Evolutionary conservation across 2,888 invertebrate species (phyloP).

Genomic region (Harpalus rubripes): DNA sequence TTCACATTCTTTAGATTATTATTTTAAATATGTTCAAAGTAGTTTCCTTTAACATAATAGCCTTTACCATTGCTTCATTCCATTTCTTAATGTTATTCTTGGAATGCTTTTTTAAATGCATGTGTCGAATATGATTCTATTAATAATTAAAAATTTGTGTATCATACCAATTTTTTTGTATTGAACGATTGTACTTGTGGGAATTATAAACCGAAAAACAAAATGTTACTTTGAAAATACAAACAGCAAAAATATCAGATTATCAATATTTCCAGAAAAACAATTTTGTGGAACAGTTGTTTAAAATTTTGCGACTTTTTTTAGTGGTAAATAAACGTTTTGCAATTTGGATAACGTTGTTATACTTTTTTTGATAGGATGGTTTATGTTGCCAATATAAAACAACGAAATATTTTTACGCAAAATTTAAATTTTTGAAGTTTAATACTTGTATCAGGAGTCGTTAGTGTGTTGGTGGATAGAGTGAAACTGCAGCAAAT

Average conservation of each 20-base stretch:
- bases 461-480: no score
- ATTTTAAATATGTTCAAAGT: no score
- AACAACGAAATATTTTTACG: background rate
- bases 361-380: background rate
- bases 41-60: no score
- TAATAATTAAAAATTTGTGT: no score
- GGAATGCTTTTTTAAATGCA: no score
- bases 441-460: background rate
- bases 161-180: background rate
- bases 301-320: conserved; percentile 3
- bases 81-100: no score
- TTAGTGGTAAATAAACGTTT: conserved; percentile 10
- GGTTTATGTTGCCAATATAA: background rate
- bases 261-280: conserved; percentile 6
- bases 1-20: no score
- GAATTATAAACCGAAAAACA: background rate
- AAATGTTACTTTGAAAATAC: conserved; percentile 7
- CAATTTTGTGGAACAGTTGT: background rate
- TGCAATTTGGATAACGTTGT: background rate
- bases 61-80: no score
- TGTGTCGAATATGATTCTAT: no score
- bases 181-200: background rate
- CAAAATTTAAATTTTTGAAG: background rate
- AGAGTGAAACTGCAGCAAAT: no score
- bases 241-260: background rate